Evolutionary conservation across 1,140 invertebrate genomes (phyloP), one percentile per base, ranked within the genome.

Genomic region (Drosophila pallidifrons): DNA sequence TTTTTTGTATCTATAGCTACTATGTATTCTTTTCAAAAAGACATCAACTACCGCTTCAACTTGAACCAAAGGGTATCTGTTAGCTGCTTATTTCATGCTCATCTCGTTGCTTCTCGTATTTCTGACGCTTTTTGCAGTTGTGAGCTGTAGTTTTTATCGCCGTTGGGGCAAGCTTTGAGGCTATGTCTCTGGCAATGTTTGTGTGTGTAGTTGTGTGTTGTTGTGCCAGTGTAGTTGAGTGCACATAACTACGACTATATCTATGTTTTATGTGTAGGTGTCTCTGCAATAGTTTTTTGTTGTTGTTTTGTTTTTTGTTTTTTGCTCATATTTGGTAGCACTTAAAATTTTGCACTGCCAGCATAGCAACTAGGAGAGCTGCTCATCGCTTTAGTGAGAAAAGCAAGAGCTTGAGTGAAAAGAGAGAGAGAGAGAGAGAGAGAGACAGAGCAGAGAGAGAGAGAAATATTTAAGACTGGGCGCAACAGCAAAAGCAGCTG

Each of bases 121-220:
- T 47, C 7, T 49, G 45, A 13, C 7, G 38, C 38, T 32, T 68
- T 55, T 55, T 55, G 58, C 72, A 75, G 72, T 66, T 69, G 72
- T 57, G 10, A 69, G 59, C n/a, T 63, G 66, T 10, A 43, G 43
- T 63, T 61, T 68, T 63, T 70, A 70, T 64, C 49, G 58, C 59
- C 32, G 1, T 41, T 45, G 59, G 41, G 59, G 41, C 15, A 25
- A 28, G 59, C 59, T 55, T 38, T 35, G 25, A 54, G 58, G 35
- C 58, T 63, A 52, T 57, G 32, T 41, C 5, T 25, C 8, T 57
- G 15, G 25, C 16, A n/a, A 10, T 45, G 20, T 32, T n/a, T 11
- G 20, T 45, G 20, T 35, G 13, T 16, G 43, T 10, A 46, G 20
- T 25, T 25, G 20, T 25, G 20, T 25, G 20, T 25, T 25, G 20